Evolutionary conservation across 2,888 invertebrate species (phyloP), one percentile per base, ranked within the genome.

Genomic region (Zaprionus obscuricornis): DNA sequence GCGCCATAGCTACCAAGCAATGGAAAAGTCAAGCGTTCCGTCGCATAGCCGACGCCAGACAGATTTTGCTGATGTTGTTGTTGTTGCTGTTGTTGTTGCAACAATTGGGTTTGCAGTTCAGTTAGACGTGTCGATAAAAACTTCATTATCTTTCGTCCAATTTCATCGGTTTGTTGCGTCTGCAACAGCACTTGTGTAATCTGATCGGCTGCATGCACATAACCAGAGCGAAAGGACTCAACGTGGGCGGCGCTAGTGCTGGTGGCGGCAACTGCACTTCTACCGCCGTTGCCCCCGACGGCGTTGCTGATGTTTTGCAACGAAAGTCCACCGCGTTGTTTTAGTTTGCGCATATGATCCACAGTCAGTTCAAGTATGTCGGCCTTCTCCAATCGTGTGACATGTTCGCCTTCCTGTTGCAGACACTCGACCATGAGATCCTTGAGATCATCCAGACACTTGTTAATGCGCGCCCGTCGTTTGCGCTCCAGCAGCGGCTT

Each of bases 401-500:
- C 96, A 91, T 96, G 96, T 90, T 97, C 96, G 69, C 96, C 96
- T 91, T 97, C 96, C 63, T 95, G 94, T 85, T 96, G 89, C 58
- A 89, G 65, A 43, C 90, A 90, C 64, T 90, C 90, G 27, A 96
- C 96, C 95, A 97, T 96, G 87, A 97, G 91, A 90, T 96, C 96
- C 91, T 96, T 96, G 69, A 97, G 93, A 89, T 96, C 96, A 90
- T 96, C 96, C 87, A 97, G 92, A 90, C 96, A 96, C 83, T 96
- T 94, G 91, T 97, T 97, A 92, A 97, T 97, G 89, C 96, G 93
- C 66, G 96, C 96, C 74, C 96, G 93, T 55, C 96, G 93, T 89
- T 96, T 96, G 86, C 96, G 93, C 91, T 97, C 96, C 71, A 97
- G 91, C 95, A 96, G 94, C 87, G 96, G 96, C 90, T 97, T 96